Conservation (phyloP, 2,113 vertebrate species). For the Potamarius usumacintae region DNA sequence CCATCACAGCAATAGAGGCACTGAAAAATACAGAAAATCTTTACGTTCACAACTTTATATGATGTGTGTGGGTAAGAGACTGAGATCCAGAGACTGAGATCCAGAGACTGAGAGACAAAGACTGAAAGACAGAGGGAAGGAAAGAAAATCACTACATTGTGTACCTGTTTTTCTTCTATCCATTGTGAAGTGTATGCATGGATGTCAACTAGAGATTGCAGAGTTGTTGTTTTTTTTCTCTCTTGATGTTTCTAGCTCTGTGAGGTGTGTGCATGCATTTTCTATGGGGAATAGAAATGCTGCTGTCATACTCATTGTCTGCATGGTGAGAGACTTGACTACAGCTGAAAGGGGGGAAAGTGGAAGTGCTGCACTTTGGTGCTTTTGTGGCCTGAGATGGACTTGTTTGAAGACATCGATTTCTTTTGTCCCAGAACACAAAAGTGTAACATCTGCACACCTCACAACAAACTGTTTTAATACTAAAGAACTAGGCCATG, state of each 20-base stretch:
- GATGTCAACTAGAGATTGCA: constrained; percentile 22
- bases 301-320: constrained; percentile 20
- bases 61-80: background rate
- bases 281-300: constrained; percentile 38
- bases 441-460: constrained; percentile 45
- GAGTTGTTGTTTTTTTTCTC: constrained; percentile 13
- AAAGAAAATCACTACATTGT: background rate
- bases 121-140: background rate
- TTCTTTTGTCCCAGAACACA: constrained; percentile 53
- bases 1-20: constrained; percentile 1
- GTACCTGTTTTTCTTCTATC: constrained; percentile 1
- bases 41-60: constrained; percentile 16
- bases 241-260: constrained; percentile 20
- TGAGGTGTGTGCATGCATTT: constrained; percentile 28
- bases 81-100: background rate
- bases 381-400: constrained; percentile 45
- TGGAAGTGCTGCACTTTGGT: constrained; percentile 36
- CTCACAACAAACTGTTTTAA: constrained; percentile 32
- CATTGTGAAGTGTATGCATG: constrained; percentile 22
- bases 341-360: constrained; percentile 23
- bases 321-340: constrained; percentile 21
- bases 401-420: constrained; percentile 52
- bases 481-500: constrained; percentile 36
- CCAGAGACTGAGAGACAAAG: background rate
- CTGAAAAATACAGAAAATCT: constrained; percentile 40